Evolutionary conservation across 2,797 vertebrate genomes (phyloP).

Genomic region (Poecilia gillii): DNA sequence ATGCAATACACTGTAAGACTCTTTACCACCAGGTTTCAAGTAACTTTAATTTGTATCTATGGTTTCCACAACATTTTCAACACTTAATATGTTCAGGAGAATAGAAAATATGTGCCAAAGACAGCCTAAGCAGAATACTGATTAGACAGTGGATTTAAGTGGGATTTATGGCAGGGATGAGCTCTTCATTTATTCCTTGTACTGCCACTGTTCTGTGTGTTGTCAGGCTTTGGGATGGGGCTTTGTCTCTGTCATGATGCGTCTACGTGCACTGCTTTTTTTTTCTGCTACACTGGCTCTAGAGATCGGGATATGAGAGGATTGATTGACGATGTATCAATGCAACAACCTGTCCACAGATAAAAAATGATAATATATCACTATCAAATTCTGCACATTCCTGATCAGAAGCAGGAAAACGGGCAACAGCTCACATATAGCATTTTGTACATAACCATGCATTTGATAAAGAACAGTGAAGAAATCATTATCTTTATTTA

Average conservation of each 20-base stretch:
- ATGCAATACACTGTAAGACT: neutral
- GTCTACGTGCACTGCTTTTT: conserved; percentile 4
- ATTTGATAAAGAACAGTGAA: neutral
- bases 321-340: conserved; percentile 11
- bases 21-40: conserved; percentile 7
- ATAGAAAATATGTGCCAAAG: conserved; percentile 44
- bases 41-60: conserved; percentile 11
- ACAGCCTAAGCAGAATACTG: conserved; percentile 49
- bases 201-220: conserved; percentile 25
- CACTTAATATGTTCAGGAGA: conserved; percentile 32
- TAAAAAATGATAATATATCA: conserved; percentile 1
- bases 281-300: conserved; percentile 23
- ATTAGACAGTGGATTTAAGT: conserved; percentile 61
- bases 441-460: neutral
- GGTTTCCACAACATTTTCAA: conserved; percentile 26
- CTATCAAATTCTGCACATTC: conserved; percentile 3
- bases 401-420: neutral
- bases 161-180: conserved; percentile 60
- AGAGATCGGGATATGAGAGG: conserved; percentile 22
- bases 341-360: conserved; percentile 11
- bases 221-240: conserved; percentile 38
- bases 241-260: conserved; percentile 41
- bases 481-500: neutral
- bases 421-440: neutral
- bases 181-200: conserved; percentile 51